phyloP scores from a whole-genome alignment of 2,113 vertebrate genomes.

The Oenanthe oenanthe region DNA sequence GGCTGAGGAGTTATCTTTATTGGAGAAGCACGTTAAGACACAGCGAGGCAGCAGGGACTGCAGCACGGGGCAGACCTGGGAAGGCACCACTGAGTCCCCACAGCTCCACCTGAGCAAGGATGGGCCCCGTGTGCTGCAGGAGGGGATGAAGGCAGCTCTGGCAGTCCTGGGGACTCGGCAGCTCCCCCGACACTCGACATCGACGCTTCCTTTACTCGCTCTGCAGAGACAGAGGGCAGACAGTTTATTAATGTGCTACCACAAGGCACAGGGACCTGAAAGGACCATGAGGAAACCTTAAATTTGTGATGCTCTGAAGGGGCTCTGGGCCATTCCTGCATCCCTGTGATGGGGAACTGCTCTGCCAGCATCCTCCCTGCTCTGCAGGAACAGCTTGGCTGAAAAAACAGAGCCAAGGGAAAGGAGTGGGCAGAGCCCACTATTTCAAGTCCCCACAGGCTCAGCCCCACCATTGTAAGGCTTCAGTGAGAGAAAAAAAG shows the following conservation, averaged over 20 bases:
- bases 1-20: conserved; percentile 58
- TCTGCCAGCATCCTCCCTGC: background rate
- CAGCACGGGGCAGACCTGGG: background rate
- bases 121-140: background rate
- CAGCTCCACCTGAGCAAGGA: conserved; percentile 20
- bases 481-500: background rate
- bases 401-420: background rate
- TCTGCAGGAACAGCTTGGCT: background rate
- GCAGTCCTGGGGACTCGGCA: background rate
- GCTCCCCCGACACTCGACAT: background rate
- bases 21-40: conserved; percentile 36
- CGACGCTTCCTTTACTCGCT: background rate
- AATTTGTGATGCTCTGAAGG: background rate
- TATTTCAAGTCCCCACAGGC: fast-evolving
- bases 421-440: background rate
- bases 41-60: background rate
- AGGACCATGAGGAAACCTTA: background rate
- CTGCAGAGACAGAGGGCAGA: conserved; percentile 5
- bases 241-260: background rate
- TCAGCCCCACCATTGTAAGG: background rate
- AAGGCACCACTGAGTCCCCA: background rate
- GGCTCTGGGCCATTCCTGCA: background rate
- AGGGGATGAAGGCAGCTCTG: conserved; percentile 16
- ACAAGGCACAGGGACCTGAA: background rate
- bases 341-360: fast-evolving